phyloP scores from a whole-genome alignment of 2,113 vertebrate genomes.

The Sinocyclocheilus anshuiensis region DNA sequence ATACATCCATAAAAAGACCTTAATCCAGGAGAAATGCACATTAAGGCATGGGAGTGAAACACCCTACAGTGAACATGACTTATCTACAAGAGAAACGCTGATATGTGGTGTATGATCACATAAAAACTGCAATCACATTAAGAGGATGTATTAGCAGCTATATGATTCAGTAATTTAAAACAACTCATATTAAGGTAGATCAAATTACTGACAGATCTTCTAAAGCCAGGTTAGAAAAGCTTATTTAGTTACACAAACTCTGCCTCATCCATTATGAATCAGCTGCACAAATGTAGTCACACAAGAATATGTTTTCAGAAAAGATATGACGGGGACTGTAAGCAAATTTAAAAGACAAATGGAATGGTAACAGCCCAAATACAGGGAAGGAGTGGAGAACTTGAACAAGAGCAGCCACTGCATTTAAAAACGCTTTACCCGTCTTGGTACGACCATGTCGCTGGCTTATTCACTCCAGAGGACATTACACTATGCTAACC shows the following conservation, averaged over 20 bases:
- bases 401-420: background rate
- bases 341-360: background rate
- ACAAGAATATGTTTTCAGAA: background rate
- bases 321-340: background rate
- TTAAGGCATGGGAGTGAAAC: background rate
- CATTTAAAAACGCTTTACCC: constrained; percentile 1
- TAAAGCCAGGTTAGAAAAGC: background rate
- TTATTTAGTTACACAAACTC: background rate
- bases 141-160: constrained; percentile 8
- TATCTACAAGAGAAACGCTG: background rate
- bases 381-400: background rate
- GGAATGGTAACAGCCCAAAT: background rate
- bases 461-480: background rate
- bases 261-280: background rate
- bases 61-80: constrained; percentile 2
- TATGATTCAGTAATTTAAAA: constrained; percentile 3
- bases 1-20: background rate
- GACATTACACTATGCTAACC: constrained; percentile 68
- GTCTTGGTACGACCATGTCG: background rate
- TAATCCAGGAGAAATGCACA: background rate
- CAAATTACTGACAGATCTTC: background rate
- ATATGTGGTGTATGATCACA: constrained; percentile 8
- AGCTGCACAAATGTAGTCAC: background rate
- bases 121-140: background rate
- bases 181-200: background rate